phyloP scores from a whole-genome alignment of 2,113 vertebrate genomes.

The Willisornis vidua region DNA sequence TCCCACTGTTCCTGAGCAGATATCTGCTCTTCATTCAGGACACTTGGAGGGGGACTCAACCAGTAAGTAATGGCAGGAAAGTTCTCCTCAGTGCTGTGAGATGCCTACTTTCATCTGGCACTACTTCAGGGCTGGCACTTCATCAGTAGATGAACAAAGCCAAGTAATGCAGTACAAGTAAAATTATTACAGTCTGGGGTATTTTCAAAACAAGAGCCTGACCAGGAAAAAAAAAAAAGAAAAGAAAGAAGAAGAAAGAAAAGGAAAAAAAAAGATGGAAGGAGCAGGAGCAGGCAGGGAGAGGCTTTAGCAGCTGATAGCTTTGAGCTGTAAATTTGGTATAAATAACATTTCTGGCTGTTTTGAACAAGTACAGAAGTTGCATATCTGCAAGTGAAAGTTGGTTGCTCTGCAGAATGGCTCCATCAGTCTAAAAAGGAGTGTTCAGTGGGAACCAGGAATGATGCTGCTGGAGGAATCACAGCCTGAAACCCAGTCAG shows the following conservation, averaged over 20 bases:
- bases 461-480: neutral
- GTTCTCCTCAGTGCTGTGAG: neutral
- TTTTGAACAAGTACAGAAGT: neutral
- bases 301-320: neutral
- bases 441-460: neutral
- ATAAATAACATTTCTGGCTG: slow-evolving; percentile 11
- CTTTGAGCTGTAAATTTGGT: slow-evolving; percentile 20
- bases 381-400: neutral
- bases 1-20: neutral
- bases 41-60: neutral
- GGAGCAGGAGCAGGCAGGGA: neutral
- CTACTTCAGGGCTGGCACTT: slow-evolving; percentile 47
- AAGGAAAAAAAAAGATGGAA: neutral
- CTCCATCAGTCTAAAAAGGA: slow-evolving; percentile 10
- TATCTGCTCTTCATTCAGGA: neutral
- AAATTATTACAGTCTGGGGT: slow-evolving; percentile 30
- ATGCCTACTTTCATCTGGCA: slow-evolving; percentile 51
- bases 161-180: slow-evolving; percentile 22
- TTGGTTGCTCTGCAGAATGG: neutral
- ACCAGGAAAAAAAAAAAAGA: neutral
- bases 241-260: accelerated
- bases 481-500: neutral
- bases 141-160: slow-evolving; percentile 51
- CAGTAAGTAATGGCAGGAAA: neutral
- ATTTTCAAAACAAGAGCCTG: slow-evolving; percentile 42